Base-by-base conservation (phyloP, 1,140 invertebrate genomes). In the Acromyrmex charruanus region DNA sequence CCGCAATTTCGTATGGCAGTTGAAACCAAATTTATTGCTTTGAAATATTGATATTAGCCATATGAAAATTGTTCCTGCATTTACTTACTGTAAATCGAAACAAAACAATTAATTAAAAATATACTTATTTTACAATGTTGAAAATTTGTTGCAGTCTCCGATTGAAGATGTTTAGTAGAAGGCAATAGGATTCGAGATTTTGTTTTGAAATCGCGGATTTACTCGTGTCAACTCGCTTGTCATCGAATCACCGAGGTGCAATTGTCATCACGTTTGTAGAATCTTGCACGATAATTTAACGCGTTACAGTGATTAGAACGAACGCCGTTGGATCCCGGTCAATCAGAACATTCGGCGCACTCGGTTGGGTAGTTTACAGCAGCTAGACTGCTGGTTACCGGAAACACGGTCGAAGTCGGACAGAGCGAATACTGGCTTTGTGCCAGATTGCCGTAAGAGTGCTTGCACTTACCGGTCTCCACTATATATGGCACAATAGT, bases 401-500 rank as follows among this genome's bases (percentile, higher is more conserved):
- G 74, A 80, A 88, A 85, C 81, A 89, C 80, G 89, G 80, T 79
- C 87, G 81, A 92, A 93, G 90, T 89, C 91, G 89, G 69, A 86
- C 87, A 80, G 89, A 91, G 85, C 88, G 88, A 72, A 86, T 88
- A 77, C 80, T 94, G 94, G 94, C 92, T 82, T 61, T 59, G 69
- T 87, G 94, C 94, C 94, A 95, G 88, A 82, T 88, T 89, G 87
- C 89, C 88, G 85, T 89, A 91, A 91, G 92, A 94, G 93, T 94
- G 91, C 92, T 92, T 94, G 92, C 93, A 94, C 93, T 95, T 94
- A 94, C 92, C 91, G 91, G 93, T 87, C 93, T 92, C 91, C 92
- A 92, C 55, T 93, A 92, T 91, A 93, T 85, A 71, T 74, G 85
- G 87, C 88, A 91, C 91, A 94, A 87, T 88, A 90, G 90, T 91